Percentiles rank a stretch among this genome's conserved stretches.
Conservation (phyloP, 2,888 invertebrate species). For the Eumacrocentrus americanus region DNA sequence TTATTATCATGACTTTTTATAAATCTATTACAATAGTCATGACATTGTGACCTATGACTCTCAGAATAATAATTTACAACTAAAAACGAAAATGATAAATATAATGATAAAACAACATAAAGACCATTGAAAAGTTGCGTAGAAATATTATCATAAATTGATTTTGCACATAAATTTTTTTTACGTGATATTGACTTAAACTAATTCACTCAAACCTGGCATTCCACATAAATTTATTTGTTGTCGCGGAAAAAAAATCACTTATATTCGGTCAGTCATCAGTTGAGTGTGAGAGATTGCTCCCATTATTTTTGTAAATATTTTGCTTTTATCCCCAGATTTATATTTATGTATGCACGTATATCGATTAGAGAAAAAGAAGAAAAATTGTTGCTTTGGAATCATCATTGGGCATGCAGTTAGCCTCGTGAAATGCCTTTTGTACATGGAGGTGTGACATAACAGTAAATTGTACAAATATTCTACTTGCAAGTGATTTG, state of each 20-base stretch:
- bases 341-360: too few relatives aligned
- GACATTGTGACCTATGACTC: too few relatives aligned
- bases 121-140: conserved; percentile 14
- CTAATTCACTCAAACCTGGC: conserved; percentile 18
- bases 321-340: too few relatives aligned
- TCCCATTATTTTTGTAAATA: too few relatives aligned
- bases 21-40: too few relatives aligned
- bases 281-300: too few relatives aligned
- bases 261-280: too few relatives aligned
- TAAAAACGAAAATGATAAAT: neutral
- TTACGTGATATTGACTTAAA: conserved; percentile 6
- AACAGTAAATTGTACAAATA: conserved; percentile 13
- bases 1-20: too few relatives aligned
- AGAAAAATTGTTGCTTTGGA: conserved; percentile 14
- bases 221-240: conserved; percentile 5
- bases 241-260: too few relatives aligned
- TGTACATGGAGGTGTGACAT: conserved; percentile 44
- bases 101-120: neutral
- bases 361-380: neutral
- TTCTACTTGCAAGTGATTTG: neutral
- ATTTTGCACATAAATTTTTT: conserved; percentile 3
- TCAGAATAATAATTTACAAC: neutral
- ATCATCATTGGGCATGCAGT: conserved; percentile 22
- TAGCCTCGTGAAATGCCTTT: conserved; percentile 38
- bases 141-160: conserved; percentile 22